Evolutionary conservation across 2,113 vertebrate genomes (phyloP).

Genomic region (Myiozetetes cayanensis): DNA sequence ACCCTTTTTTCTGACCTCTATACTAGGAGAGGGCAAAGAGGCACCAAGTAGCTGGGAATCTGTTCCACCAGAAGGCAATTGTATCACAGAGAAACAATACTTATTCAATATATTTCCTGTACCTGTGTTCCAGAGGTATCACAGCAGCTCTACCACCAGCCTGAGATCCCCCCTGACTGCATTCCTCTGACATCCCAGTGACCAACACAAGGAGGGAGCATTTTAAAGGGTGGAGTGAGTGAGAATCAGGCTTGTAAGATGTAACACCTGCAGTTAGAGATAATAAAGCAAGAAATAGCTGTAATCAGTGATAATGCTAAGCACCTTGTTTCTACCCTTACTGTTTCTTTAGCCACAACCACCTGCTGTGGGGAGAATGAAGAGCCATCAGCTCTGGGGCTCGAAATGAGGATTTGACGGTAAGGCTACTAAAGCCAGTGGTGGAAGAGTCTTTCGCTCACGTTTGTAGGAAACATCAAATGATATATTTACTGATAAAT

Average conservation of each 20-base stretch:
- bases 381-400: not conserved
- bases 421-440: not conserved
- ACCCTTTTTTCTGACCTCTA: not conserved
- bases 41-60: fast-evolving
- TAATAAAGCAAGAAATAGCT: not conserved
- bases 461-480: not conserved
- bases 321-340: not conserved
- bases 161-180: not conserved
- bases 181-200: fast-evolving
- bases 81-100: not conserved
- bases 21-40: not conserved
- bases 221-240: not conserved
- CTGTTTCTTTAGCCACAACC: not conserved
- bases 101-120: not conserved
- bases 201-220: not conserved
- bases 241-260: not conserved
- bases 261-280: not conserved
- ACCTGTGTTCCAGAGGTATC: not conserved
- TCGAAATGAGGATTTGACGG: not conserved
- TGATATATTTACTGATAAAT: not conserved
- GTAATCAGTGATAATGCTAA: not conserved
- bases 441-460: not conserved
- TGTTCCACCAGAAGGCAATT: not conserved
- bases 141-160: not conserved
- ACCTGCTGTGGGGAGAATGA: not conserved